A percentile compares a stretch with the other conserved stretches of the same genome.
Conservation (phyloP, 2,113 vertebrate species). For the Plecturocebus donacophilus region DNA sequence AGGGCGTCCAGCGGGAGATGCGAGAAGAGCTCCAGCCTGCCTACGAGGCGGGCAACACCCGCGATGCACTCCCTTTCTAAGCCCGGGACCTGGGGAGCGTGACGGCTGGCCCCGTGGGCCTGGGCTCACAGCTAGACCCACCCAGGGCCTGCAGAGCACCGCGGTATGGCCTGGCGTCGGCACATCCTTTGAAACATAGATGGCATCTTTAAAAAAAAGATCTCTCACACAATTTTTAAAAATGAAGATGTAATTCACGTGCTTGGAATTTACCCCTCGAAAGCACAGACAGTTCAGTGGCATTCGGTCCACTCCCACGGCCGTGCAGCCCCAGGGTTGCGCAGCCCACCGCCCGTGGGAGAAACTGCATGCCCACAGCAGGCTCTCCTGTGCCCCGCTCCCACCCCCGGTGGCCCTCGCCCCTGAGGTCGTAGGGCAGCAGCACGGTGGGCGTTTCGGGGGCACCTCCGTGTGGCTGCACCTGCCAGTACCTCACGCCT, state of each 20-base stretch:
- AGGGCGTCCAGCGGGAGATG: not conserved
- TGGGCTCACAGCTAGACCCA: fast-evolving
- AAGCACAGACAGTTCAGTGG: not conserved
- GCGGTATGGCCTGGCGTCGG: fast-evolving
- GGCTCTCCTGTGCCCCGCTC: fast-evolving
- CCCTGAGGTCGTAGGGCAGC: not conserved
- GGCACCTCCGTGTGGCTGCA: fast-evolving
- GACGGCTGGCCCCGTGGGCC: not conserved
- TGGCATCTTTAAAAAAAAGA: not conserved
- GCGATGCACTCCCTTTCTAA: fast-evolving
- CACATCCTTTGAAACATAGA: not conserved
- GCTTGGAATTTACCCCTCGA: not conserved
- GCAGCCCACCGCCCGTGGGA: too few species aligned
- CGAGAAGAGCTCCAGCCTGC: not conserved
- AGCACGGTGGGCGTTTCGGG: not conserved
- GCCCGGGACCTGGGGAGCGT: not conserved
- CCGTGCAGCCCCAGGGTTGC: fast-evolving
- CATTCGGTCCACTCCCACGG: fast-evolving
- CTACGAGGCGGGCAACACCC: too few species aligned
- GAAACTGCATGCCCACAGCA: not conserved
- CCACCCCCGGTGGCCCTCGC: fast-evolving
- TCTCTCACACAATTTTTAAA: not conserved
- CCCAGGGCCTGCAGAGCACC: not conserved
- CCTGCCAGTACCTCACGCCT: fast-evolving
- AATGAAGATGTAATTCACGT: not conserved